phyloP scores from a whole-genome alignment of 2,113 vertebrate genomes.

The Natator depressus region DNA sequence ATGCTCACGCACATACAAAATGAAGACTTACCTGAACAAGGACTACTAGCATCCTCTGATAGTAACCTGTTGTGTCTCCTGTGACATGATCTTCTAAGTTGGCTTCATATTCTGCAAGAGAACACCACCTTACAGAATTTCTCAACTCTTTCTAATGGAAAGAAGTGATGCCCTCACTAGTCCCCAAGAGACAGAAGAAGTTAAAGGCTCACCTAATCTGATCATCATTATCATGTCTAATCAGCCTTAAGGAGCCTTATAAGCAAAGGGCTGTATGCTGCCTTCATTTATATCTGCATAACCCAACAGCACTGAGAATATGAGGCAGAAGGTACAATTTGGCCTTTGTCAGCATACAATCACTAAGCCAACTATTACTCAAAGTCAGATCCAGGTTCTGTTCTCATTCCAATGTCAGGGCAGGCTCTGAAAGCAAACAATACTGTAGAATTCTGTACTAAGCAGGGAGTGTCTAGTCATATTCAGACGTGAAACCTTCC shows the following conservation, averaged over 20 bases:
- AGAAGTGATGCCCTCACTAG: not conserved
- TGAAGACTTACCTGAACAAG: conserved; percentile 88
- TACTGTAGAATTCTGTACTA: not conserved
- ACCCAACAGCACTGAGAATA: not conserved
- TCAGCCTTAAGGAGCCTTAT: not conserved
- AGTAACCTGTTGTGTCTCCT: conserved; percentile 91
- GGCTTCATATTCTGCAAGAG: conserved; percentile 86
- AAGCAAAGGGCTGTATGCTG: not conserved
- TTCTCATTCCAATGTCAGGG: not conserved
- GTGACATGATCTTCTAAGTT: conserved; percentile 91
- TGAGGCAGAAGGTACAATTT: not conserved
- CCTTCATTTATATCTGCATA: not conserved
- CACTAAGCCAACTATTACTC: not conserved
- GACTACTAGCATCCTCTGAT: conserved; percentile 91
- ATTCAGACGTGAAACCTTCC: not conserved
- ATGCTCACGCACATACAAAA: rapidly evolving
- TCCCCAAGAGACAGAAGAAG: not conserved
- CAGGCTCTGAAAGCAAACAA: not conserved
- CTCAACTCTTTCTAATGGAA: not conserved
- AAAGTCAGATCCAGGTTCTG: not conserved
- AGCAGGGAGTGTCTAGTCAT: not conserved
- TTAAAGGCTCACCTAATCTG: not conserved
- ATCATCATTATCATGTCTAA: not conserved
- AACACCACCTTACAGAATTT: not conserved
- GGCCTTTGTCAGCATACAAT: not conserved